phyloP scores from a whole-genome alignment of 2,797 vertebrate genomes.

The Lepus townsendii region DNA sequence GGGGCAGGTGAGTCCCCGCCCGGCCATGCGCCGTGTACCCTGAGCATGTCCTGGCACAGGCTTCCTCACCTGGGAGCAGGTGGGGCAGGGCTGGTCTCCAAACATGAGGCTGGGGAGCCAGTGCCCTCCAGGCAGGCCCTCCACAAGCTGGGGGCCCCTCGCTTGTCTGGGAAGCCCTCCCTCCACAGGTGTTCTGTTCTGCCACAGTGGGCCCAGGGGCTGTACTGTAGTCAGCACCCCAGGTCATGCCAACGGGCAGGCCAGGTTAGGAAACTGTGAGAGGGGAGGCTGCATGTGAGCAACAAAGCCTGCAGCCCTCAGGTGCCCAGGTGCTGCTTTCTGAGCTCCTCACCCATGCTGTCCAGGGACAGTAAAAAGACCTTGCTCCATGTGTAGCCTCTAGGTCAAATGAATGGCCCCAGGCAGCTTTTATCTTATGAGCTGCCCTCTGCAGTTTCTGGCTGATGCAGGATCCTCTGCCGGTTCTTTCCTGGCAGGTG shows the following conservation, averaged over 20 bases:
- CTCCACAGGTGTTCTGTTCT: background rate
- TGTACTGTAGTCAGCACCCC: background rate
- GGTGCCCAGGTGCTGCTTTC: background rate
- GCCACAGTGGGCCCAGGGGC: background rate
- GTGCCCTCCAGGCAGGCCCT: background rate
- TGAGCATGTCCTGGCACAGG: no score
- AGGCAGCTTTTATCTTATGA: background rate
- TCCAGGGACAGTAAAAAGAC: background rate
- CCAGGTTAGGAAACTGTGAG: background rate
- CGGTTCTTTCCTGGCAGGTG: background rate
- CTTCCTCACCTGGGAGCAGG: background rate
- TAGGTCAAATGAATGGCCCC: no score
- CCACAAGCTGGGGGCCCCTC: background rate
- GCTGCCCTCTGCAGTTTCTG: background rate
- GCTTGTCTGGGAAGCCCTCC: background rate
- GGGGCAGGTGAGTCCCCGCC: background rate
- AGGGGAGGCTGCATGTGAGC: accelerated
- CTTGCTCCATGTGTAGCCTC: background rate
- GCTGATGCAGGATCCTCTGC: background rate
- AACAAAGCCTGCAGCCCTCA: background rate
- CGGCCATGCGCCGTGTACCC: background rate
- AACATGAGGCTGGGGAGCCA: background rate
- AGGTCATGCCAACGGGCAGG: background rate
- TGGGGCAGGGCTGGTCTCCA: background rate
- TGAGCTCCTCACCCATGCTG: background rate